These are phyloP conservation scores for Diphyllodes magnificus DNA, from an alignment of 2,113 vertebrate genomes.

Conservation along the genomic window DNA sequence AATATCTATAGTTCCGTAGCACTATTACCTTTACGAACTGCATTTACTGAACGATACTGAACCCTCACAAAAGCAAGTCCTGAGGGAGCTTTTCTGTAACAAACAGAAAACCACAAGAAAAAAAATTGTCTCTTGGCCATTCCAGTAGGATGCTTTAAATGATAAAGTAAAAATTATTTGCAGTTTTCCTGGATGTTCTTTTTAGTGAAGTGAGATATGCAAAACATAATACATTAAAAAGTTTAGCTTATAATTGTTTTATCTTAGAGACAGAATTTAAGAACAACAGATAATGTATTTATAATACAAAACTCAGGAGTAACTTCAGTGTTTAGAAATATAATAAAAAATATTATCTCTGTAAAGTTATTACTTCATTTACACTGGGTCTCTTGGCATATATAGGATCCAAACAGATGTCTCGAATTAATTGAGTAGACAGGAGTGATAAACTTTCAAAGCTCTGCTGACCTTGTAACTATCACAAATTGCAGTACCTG, in stretches of 20 bases:
- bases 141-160: not conserved
- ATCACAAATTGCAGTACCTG: not conserved
- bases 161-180: not conserved
- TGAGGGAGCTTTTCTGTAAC: not conserved
- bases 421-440: not conserved
- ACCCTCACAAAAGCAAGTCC: not conserved
- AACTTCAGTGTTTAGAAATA: not conserved
- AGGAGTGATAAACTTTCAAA: not conserved
- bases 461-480: not conserved
- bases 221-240: not conserved
- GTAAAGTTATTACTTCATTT: conserved; percentile 14
- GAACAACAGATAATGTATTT: not conserved
- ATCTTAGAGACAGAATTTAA: not conserved
- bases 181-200: not conserved
- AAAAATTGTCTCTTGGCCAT: not conserved
- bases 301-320: not conserved
- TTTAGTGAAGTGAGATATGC: not conserved
- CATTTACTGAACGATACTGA: not conserved
- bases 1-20: not conserved
- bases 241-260: not conserved
- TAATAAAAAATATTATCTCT: not conserved
- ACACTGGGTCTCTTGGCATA: not conserved
- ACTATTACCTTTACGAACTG: not conserved
- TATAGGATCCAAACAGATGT: not conserved
- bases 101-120: not conserved